phyloP scores from a whole-genome alignment of 2,888 invertebrate genomes.

The Parascotia fuliginaria region DNA sequence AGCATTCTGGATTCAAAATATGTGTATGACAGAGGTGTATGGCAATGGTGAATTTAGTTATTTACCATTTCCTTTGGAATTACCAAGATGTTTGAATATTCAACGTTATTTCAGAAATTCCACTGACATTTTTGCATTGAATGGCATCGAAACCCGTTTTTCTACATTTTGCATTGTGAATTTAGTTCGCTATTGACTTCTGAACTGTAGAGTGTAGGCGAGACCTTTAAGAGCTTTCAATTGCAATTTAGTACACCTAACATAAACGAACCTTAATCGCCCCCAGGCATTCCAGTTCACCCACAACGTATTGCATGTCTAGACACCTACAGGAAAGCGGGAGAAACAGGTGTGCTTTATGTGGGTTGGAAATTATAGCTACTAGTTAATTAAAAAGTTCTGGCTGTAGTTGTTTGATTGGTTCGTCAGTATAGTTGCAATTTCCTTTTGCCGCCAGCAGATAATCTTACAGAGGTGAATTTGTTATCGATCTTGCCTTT shows the following conservation, averaged over 20 bases:
- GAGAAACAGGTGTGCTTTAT: slow-evolving; percentile 33
- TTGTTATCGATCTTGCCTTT: too few species aligned
- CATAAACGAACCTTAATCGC: slow-evolving; percentile 34
- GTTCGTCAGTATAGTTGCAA: background rate
- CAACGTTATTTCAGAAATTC: background rate
- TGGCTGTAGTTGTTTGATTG: background rate
- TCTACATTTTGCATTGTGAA: slow-evolving; percentile 3
- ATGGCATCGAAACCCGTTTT: slow-evolving; percentile 11
- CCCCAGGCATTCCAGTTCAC: slow-evolving; percentile 40
- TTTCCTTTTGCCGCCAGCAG: background rate
- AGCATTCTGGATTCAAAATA: slow-evolving; percentile 62
- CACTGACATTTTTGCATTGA: background rate
- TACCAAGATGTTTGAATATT: background rate
- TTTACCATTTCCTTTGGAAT: slow-evolving; percentile 20
- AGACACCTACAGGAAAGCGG: slow-evolving; percentile 25
- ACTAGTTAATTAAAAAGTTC: slow-evolving; percentile 10
- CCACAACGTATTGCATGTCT: slow-evolving; percentile 25
- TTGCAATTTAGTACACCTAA: slow-evolving; percentile 33
- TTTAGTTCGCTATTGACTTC: slow-evolving; percentile 18
- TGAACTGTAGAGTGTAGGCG: slow-evolving; percentile 29
- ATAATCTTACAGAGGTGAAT: background rate
- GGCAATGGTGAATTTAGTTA: slow-evolving; percentile 56
- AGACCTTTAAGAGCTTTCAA: slow-evolving; percentile 25
- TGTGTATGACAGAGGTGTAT: too few species aligned
- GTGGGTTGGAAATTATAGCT: slow-evolving; percentile 19